Conservation (phyloP, 2,888 invertebrate species). For the Chymomyza amoena region DNA sequence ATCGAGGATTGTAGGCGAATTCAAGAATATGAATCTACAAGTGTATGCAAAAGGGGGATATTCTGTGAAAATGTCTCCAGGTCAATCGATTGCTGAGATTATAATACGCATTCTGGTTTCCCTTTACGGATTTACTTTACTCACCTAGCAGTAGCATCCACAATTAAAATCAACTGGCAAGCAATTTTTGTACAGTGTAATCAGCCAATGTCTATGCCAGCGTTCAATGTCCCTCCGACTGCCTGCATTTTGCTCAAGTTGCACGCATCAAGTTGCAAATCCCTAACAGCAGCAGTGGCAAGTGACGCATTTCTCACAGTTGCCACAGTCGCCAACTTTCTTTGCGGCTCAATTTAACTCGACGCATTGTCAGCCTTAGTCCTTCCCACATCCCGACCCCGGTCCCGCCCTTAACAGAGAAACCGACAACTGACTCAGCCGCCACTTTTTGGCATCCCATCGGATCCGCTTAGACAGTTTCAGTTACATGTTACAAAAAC, state of each 20-base stretch:
- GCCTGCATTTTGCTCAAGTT: constrained; percentile 19
- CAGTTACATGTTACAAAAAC: not conserved
- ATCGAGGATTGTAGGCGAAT: too few relatives aligned
- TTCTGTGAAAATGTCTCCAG: too few relatives aligned
- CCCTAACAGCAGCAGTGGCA: constrained; percentile 11
- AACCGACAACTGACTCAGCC: not conserved
- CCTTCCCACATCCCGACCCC: too few relatives aligned
- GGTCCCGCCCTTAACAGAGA: not conserved
- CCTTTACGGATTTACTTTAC: too few relatives aligned
- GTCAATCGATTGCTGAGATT: too few relatives aligned
- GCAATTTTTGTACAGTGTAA: too few relatives aligned
- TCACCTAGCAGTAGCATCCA: too few relatives aligned
- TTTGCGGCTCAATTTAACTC: constrained; percentile 48
- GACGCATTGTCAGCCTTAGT: constrained; percentile 7
- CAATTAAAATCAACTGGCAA: too few relatives aligned
- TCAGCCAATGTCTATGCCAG: not conserved
- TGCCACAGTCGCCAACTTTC: constrained; percentile 17
- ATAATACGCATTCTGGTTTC: too few relatives aligned
- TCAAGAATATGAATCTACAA: too few relatives aligned
- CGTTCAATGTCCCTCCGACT: not conserved
- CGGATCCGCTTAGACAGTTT: not conserved
- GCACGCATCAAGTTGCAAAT: constrained; percentile 33
- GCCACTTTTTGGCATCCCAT: not conserved
- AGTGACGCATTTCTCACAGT: not conserved
- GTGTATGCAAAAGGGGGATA: too few relatives aligned